Evolutionary conservation across 2,888 invertebrate genomes (phyloP).

Genomic region (Coelogynopora nodosa): DNA sequence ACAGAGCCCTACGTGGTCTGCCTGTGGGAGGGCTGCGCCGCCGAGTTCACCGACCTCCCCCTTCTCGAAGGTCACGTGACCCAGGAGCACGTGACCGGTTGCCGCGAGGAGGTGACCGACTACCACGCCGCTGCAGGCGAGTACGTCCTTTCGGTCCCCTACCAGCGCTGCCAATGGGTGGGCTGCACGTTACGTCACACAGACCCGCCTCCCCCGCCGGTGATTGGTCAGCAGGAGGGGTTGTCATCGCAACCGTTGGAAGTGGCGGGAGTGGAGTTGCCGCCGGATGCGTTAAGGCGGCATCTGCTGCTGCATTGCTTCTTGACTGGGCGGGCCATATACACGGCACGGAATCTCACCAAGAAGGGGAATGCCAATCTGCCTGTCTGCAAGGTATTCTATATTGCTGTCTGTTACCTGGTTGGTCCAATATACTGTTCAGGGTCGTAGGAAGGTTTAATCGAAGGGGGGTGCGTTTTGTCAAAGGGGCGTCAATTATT

Average conservation of each 20-base stretch:
- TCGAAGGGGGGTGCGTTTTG: too few relatives aligned
- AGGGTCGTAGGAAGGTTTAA: too few relatives aligned
- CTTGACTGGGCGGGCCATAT: neutral
- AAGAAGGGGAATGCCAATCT: neutral
- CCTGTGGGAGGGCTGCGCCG: neutral
- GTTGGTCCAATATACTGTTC: too few relatives aligned
- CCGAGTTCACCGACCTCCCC: neutral
- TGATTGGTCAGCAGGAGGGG: neutral
- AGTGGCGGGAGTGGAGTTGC: neutral
- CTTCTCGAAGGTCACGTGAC: neutral
- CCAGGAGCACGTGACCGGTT: neutral
- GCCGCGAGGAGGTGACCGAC: neutral
- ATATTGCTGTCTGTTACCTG: too few relatives aligned
- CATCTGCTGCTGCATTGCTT: neutral
- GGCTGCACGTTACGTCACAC: neutral
- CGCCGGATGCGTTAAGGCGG: neutral
- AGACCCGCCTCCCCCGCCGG: neutral
- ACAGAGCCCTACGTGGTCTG: neutral
- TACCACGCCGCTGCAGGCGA: neutral
- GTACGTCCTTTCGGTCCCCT: neutral
- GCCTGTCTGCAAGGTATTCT: neutral
- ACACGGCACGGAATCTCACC: neutral
- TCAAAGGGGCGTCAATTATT: too few relatives aligned
- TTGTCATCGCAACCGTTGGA: too few relatives aligned
- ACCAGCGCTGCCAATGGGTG: neutral